These are phyloP conservation scores for Onthophagus sagittarius DNA, from an alignment of 2,888 invertebrate genomes.

Conservation along the genomic window DNA sequence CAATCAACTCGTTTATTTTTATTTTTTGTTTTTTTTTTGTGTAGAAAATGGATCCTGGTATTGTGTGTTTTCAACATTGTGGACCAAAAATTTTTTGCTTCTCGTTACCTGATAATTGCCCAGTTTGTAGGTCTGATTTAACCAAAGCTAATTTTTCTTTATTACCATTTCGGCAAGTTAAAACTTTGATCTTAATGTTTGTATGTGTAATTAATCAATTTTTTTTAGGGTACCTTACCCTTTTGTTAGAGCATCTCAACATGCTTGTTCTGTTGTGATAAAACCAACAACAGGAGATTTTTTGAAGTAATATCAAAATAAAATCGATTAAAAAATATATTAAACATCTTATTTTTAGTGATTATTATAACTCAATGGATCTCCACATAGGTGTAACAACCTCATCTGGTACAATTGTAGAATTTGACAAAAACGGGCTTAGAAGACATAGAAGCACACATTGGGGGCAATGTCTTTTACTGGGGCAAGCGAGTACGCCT, in stretches of 20 bases:
- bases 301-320: conserved; percentile 59
- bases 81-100: conserved; percentile 79
- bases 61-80: conserved; percentile 90
- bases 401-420: conserved; percentile 73
- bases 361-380: conserved; percentile 78
- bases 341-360: conserved; percentile 53
- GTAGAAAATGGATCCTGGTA: conserved; percentile 65
- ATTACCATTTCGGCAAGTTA: conserved; percentile 68
- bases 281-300: conserved; percentile 87
- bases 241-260: conserved; percentile 75
- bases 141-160: conserved; percentile 55
- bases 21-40: neutral
- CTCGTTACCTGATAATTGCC: conserved; percentile 71
- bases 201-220: neutral
- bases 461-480: conserved; percentile 67
- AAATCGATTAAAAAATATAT: conserved; percentile 13
- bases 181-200: neutral
- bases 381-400: conserved; percentile 89
- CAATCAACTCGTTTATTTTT: neutral
- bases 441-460: conserved; percentile 51
- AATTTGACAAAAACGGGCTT: conserved; percentile 80
- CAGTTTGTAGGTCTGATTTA: conserved; percentile 68
- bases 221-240: conserved; percentile 74
- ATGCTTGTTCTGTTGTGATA: conserved; percentile 78
- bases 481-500: conserved; percentile 63